These are phyloP conservation scores for Athripsodes cinereus DNA, from an alignment of 2,888 invertebrate species.

Conservation along the genomic window DNA sequence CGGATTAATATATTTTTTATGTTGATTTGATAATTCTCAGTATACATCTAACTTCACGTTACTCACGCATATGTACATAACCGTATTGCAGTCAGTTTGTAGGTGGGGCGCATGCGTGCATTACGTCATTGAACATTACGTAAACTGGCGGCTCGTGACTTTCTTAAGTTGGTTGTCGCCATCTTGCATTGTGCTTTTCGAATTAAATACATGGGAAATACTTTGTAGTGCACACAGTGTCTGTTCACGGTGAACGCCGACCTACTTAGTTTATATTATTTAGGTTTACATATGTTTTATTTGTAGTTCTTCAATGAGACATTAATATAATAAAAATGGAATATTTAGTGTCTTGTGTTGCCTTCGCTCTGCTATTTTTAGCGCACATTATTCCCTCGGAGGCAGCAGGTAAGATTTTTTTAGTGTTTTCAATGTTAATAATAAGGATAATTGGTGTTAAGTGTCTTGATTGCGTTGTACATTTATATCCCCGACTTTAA, in stretches of 20 bases:
- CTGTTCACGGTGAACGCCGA: conserved; percentile 20
- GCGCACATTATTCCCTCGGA: conserved; percentile 25
- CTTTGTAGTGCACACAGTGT: conserved; percentile 20
- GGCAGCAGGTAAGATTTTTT: conserved; percentile 23
- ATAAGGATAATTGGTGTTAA: neutral
- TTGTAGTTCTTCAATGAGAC: conserved; percentile 22
- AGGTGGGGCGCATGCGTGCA: conserved; percentile 18
- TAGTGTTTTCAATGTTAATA: neutral
- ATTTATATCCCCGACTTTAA: conserved; percentile 14
- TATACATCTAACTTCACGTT: too few species aligned
- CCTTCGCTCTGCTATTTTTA: conserved; percentile 26
- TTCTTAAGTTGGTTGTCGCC: conserved; percentile 26
- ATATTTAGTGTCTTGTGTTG: conserved; percentile 27
- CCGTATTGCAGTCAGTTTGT: neutral
- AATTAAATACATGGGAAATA: conserved; percentile 22
- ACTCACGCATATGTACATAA: neutral
- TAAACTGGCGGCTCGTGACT: conserved; percentile 26
- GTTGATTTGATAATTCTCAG: too few species aligned
- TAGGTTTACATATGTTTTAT: conserved; percentile 22
- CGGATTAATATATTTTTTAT: too few species aligned
- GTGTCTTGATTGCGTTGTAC: neutral
- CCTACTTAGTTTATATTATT: conserved; percentile 22
- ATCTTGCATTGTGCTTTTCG: conserved; percentile 24
- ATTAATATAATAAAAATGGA: conserved; percentile 25
- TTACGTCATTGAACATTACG: conserved; percentile 27